Conservation (phyloP, 2,113 vertebrate genomes). For the Struthidea cinerea region DNA sequence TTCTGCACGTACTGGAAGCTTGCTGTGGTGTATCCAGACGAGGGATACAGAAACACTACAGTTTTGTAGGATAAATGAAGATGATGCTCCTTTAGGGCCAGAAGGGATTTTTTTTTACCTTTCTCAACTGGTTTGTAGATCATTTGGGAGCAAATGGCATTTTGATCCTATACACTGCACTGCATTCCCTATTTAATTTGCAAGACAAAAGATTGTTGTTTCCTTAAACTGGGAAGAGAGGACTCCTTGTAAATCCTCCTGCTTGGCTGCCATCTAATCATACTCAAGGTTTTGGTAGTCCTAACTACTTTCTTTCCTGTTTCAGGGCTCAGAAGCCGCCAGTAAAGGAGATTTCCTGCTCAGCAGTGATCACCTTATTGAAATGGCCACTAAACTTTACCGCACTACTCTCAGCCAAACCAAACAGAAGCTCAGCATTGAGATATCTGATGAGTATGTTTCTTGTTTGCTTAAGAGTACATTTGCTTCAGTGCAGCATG, state of each 20-base stretch:
- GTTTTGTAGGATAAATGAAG: neutral
- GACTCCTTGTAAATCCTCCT: neutral
- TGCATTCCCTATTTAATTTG: neutral
- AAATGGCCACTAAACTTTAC: constrained; percentile 96
- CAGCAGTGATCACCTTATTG: constrained; percentile 93
- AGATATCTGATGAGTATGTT: constrained; percentile 97
- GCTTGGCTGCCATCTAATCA: neutral
- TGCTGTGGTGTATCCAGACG: neutral
- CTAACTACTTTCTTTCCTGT: neutral
- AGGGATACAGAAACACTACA: neutral
- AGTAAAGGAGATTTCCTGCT: constrained; percentile 96
- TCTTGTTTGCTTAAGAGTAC: neutral
- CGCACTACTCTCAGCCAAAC: constrained; percentile 81
- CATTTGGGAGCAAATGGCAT: neutral
- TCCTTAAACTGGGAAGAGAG: neutral
- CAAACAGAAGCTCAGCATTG: constrained; percentile 84
- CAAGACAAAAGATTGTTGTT: neutral
- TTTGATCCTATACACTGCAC: neutral
- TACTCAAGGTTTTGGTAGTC: neutral
- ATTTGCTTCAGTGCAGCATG: neutral
- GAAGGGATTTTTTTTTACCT: neutral
- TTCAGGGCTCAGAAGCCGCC: constrained; percentile 87
- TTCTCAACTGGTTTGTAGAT: neutral
- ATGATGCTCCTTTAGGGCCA: neutral
- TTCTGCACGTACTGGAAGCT: neutral